These are phyloP conservation scores for Sternotherus odoratus DNA, from an alignment of 2,797 vertebrate species.

Conservation along the genomic window DNA sequence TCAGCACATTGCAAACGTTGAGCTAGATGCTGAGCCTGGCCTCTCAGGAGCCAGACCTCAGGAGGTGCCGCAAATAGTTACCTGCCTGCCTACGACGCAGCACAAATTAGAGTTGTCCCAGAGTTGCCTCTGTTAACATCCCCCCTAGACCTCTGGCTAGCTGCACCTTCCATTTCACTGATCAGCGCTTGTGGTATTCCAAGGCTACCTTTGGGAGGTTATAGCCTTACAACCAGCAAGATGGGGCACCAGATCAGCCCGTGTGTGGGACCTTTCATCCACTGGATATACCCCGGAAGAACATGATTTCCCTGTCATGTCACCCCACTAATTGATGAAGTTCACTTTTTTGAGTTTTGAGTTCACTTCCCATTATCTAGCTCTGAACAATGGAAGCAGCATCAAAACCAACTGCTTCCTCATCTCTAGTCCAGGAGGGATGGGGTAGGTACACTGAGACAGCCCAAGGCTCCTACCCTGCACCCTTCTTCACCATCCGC, in stretches of 20 bases:
- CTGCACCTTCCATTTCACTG: background rate
- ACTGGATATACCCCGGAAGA: background rate
- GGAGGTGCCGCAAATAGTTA: background rate
- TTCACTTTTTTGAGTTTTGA: no score
- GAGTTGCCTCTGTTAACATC: no score
- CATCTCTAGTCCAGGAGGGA: background rate
- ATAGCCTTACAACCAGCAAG: no score
- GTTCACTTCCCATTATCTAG: background rate
- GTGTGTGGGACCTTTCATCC: background rate
- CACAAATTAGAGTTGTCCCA: background rate
- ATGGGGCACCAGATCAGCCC: background rate
- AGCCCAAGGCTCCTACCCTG: background rate
- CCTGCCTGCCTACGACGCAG: background rate
- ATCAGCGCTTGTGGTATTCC: no score
- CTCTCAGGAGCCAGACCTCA: background rate
- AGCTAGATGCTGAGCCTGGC: background rate
- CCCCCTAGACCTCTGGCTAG: background rate
- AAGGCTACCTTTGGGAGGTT: no score
- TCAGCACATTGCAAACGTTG: background rate
- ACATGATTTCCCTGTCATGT: background rate
- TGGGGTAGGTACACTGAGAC: background rate
- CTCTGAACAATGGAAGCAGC: background rate
- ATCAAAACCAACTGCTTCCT: background rate
- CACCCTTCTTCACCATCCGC: background rate
- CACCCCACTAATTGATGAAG: background rate